phyloP scores from a whole-genome alignment of 1,140 invertebrate species.

The Panagrolaimus sp. region DNA sequence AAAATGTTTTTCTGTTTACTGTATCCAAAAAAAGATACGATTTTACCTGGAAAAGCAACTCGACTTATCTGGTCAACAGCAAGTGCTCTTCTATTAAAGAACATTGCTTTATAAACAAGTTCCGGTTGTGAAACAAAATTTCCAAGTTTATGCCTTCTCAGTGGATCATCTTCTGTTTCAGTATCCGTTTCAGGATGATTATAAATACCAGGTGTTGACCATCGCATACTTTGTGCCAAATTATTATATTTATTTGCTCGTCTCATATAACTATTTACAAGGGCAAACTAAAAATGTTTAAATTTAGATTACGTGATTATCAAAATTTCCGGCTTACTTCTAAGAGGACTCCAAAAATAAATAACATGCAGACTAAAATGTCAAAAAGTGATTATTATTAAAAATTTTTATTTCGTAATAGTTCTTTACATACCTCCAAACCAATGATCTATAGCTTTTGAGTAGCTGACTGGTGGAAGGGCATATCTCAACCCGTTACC shows the following conservation, averaged over 20 bases:
- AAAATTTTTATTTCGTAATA: neutral
- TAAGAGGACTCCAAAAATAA: constrained; percentile 13
- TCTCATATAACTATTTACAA: constrained; percentile 18
- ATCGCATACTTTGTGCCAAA: constrained; percentile 10
- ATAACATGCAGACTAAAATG: constrained; percentile 16
- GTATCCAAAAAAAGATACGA: neutral
- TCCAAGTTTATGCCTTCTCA: constrained; percentile 11
- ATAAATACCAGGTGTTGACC: constrained; percentile 2
- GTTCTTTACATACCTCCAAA: neutral
- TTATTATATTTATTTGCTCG: constrained; percentile 14
- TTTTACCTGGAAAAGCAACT: constrained; percentile 20
- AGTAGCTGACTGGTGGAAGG: constrained; percentile 4
- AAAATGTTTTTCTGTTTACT: constrained; percentile 11
- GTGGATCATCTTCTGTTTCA: constrained; percentile 1
- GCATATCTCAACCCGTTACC: constrained; percentile 13
- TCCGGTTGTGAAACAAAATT: constrained; percentile 19
- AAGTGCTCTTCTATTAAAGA: constrained; percentile 18
- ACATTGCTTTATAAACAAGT: constrained; percentile 26
- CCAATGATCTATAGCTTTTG: constrained; percentile 14
- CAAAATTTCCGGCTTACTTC: neutral
- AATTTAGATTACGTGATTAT: too few species aligned
- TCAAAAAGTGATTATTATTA: neutral
- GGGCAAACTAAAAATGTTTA: neutral
- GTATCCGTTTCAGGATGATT: constrained; percentile 5
- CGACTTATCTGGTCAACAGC: constrained; percentile 23